Conservation (phyloP, 2,113 vertebrate genomes). For the Rhabdomys dilectus region DNA sequence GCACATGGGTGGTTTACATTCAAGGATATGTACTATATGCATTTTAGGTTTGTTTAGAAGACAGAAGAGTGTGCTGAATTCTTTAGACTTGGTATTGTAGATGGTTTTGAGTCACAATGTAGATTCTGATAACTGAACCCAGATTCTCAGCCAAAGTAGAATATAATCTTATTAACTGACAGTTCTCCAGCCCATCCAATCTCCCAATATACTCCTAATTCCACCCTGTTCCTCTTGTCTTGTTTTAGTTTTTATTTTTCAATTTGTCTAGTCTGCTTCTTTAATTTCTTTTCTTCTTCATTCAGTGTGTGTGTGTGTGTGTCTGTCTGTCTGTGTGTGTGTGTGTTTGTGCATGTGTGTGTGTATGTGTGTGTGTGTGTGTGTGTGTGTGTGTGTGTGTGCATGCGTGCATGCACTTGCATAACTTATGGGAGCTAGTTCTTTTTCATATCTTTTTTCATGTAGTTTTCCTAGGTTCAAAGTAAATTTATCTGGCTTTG, state of each 20-base stretch:
- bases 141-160: not conserved
- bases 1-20: not conserved
- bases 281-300: not conserved
- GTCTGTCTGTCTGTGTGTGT: not conserved
- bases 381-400: not conserved
- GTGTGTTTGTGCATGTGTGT: not conserved
- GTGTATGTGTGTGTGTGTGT: not conserved
- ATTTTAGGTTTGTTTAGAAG: too few species aligned
- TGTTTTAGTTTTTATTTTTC: too few species aligned
- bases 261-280: not conserved
- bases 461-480: not conserved
- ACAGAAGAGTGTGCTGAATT: not conserved
- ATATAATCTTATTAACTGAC: not conserved
- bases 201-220: not conserved
- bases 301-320: not conserved
- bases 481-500: not conserved
- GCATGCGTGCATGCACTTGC: accelerated
- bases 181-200: not conserved
- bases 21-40: not conserved
- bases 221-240: not conserved
- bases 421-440: not conserved
- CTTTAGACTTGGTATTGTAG: not conserved
- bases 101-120: not conserved
- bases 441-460: not conserved
- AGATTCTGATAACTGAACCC: not conserved